Evolutionary conservation across 2,888 invertebrate species (phyloP).

Genomic region (Sphecodes monilicornis): DNA sequence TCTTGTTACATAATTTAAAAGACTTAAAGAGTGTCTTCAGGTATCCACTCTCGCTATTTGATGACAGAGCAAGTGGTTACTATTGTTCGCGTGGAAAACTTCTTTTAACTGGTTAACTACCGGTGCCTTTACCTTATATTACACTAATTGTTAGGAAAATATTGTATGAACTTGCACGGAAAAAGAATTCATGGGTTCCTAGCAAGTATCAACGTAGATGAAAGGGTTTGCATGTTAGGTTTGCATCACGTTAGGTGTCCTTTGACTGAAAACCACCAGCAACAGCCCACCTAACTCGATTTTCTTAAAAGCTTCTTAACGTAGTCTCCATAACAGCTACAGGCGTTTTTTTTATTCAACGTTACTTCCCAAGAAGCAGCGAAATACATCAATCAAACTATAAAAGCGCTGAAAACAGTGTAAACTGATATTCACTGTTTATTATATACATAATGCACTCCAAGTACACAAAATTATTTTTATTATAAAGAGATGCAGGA

Average conservation of each 20-base stretch:
- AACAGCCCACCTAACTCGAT: constrained; percentile 38
- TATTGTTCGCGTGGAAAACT: too few species aligned
- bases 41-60: too few species aligned
- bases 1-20: too few species aligned
- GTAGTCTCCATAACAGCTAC: constrained; percentile 9
- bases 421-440: too few species aligned
- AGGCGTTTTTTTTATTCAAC: constrained; percentile 14
- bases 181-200: not conserved
- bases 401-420: not conserved
- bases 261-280: constrained; percentile 29
- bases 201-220: not conserved
- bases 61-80: too few species aligned
- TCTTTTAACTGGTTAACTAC: too few species aligned
- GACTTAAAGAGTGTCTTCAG: too few species aligned
- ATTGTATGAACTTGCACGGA: not conserved
- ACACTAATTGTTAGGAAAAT: not conserved
- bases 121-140: too few species aligned
- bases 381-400: constrained; percentile 21
- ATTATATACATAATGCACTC: not conserved
- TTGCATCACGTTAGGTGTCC: constrained; percentile 30
- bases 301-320: constrained; percentile 50
- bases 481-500: too few species aligned
- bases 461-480: not conserved
- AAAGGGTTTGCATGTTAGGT: constrained; percentile 19
- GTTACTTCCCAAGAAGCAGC: not conserved